These are phyloP conservation scores for Drosophila falleni DNA, from an alignment of 2,888 invertebrate species.

Conservation along the genomic window DNA sequence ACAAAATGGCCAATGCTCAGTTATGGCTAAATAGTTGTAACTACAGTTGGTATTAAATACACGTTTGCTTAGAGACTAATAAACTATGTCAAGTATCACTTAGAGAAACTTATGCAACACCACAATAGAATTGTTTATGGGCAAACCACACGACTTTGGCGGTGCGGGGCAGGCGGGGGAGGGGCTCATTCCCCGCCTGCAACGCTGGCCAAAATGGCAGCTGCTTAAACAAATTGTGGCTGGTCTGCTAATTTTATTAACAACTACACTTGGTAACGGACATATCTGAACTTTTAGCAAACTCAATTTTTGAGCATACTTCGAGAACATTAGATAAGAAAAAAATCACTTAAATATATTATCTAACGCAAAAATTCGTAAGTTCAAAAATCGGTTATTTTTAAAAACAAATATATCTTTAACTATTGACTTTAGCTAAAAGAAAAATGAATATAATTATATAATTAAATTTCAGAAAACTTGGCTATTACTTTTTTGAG, in stretches of 20 bases:
- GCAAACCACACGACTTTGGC: conserved; percentile 25
- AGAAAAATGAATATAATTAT: too few species aligned
- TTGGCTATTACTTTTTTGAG: too few species aligned
- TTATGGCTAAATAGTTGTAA: conserved; percentile 3
- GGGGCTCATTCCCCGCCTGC: conserved; percentile 60
- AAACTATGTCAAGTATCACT: conserved; percentile 77
- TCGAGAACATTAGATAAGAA: neutral
- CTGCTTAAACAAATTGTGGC: conserved; percentile 30
- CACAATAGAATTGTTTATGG: neutral
- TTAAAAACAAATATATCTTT: too few species aligned
- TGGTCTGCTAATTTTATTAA: conserved; percentile 25
- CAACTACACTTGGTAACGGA: conserved; percentile 2
- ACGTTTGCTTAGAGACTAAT: conserved; percentile 55
- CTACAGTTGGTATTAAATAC: conserved; percentile 52
- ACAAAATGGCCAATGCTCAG: conserved; percentile 10
- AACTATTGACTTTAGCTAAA: too few species aligned
- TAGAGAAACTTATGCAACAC: conserved; percentile 50
- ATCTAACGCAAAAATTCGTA: too few species aligned
- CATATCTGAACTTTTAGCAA: neutral
- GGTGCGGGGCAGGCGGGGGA: conserved; percentile 41
- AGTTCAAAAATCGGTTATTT: too few species aligned
- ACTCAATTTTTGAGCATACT: neutral
- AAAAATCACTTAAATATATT: neutral
- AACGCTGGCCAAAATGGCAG: conserved; percentile 54
- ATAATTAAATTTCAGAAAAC: too few species aligned